phyloP scores from a whole-genome alignment of 2,888 invertebrate species.

The Acleris sparsana region DNA sequence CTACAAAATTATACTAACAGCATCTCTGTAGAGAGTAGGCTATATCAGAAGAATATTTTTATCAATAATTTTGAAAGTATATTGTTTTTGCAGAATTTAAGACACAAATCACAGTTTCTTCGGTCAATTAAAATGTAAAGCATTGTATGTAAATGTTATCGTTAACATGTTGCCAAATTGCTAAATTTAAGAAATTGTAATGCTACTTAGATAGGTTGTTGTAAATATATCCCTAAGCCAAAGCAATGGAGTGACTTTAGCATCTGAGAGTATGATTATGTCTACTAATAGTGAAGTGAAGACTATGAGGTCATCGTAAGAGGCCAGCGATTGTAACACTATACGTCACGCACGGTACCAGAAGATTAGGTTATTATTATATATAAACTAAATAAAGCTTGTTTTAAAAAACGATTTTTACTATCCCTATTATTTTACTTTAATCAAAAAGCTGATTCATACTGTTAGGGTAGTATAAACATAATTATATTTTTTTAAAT shows the following conservation, averaged over 20 bases:
- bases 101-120: constrained; percentile 52
- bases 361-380: constrained; percentile 66
- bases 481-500: not conserved
- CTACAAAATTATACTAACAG: no score
- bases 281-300: constrained; percentile 55
- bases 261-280: constrained; percentile 57
- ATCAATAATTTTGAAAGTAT: not conserved
- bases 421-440: constrained; percentile 1
- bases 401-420: constrained; percentile 70
- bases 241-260: constrained; percentile 68
- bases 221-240: constrained; percentile 77
- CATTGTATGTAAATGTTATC: constrained; percentile 70
- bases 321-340: constrained; percentile 58
- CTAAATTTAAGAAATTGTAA: constrained; percentile 65
- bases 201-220: constrained; percentile 70
- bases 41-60: not conserved
- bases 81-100: constrained; percentile 4
- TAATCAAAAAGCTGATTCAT: not conserved
- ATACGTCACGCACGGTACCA: constrained; percentile 62
- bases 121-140: constrained; percentile 76
- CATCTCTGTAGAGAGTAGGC: no score
- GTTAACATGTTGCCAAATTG: constrained; percentile 79
- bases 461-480: not conserved
- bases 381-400: constrained; percentile 75
- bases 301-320: constrained; percentile 50